phyloP scores from a whole-genome alignment of 1,140 invertebrate species.

The Odontomachus brunneus region DNA sequence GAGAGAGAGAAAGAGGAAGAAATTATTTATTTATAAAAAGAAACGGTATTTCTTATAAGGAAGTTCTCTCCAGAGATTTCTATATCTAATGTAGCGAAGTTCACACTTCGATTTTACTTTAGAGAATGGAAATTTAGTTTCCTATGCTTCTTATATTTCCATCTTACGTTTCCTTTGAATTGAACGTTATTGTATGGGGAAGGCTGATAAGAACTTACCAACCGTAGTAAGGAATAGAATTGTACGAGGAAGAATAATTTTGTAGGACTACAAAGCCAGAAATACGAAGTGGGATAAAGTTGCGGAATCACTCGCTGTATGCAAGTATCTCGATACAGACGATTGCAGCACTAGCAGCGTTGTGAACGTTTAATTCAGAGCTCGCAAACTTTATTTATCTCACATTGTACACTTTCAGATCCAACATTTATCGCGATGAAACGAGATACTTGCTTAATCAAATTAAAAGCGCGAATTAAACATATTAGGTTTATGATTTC shows the following conservation, averaged over 20 bases:
- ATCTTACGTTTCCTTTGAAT: constrained; percentile 28
- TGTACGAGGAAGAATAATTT: constrained; percentile 10
- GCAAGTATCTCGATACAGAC: not conserved
- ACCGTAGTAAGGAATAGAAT: constrained; percentile 10
- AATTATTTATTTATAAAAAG: not conserved
- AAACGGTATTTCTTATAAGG: too few species aligned
- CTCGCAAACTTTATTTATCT: not conserved
- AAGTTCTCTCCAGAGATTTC: too few species aligned
- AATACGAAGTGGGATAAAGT: constrained; percentile 6
- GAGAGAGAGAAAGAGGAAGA: not conserved
- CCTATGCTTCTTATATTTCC: not conserved
- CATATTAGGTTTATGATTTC: not conserved
- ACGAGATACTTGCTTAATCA: not conserved
- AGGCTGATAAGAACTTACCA: constrained; percentile 19
- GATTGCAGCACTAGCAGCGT: not conserved
- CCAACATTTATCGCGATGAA: not conserved
- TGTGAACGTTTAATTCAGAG: constrained; percentile 7
- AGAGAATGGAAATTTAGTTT: constrained; percentile 7
- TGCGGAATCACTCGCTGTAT: not conserved
- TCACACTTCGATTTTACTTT: not conserved
- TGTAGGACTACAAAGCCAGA: not conserved
- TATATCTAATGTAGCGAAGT: not conserved
- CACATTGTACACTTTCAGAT: not conserved
- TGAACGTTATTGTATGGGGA: constrained; percentile 15
- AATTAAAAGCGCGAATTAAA: not conserved